A percentile compares a stretch with the other conserved stretches of the same genome.
Conservation (phyloP, 2,888 invertebrate species). For the Cyclophora albipunctata region DNA sequence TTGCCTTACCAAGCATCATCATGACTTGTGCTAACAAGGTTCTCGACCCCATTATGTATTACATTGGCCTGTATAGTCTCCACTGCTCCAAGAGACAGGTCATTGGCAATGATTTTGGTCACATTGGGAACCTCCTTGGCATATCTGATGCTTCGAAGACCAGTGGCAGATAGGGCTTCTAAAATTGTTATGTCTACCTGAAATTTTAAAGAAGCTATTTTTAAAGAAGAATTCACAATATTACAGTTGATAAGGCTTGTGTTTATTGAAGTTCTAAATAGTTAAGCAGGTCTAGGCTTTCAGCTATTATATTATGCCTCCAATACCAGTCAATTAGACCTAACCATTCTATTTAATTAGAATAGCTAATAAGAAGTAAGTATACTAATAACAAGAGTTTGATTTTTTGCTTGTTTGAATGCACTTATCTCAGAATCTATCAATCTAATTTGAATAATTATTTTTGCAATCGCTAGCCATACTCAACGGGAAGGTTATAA, state of each 20-base stretch:
- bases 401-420: too few relatives aligned
- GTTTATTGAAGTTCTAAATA: neutral
- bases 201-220: neutral
- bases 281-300: too few relatives aligned
- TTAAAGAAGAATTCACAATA: neutral
- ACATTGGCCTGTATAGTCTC: constrained; percentile 90
- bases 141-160: constrained; percentile 95
- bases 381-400: too few relatives aligned
- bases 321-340: too few relatives aligned
- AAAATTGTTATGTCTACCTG: constrained; percentile 81
- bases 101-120: constrained; percentile 91
- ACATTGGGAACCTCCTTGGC: constrained; percentile 94
- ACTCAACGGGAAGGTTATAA: too few relatives aligned
- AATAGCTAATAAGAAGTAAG: too few relatives aligned
- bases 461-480: too few relatives aligned
- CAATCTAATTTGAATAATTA: too few relatives aligned
- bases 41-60: constrained; percentile 81
- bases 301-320: too few relatives aligned
- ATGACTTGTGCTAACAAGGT: constrained; percentile 83
- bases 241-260: neutral
- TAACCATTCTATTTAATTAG: too few relatives aligned
- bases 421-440: too few relatives aligned
- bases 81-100: constrained; percentile 89
- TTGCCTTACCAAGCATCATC: constrained; percentile 89
- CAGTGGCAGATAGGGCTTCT: constrained; percentile 97